These are phyloP conservation scores for Xylota sylvarum DNA, from an alignment of 2,888 invertebrate genomes.

Conservation along the genomic window DNA sequence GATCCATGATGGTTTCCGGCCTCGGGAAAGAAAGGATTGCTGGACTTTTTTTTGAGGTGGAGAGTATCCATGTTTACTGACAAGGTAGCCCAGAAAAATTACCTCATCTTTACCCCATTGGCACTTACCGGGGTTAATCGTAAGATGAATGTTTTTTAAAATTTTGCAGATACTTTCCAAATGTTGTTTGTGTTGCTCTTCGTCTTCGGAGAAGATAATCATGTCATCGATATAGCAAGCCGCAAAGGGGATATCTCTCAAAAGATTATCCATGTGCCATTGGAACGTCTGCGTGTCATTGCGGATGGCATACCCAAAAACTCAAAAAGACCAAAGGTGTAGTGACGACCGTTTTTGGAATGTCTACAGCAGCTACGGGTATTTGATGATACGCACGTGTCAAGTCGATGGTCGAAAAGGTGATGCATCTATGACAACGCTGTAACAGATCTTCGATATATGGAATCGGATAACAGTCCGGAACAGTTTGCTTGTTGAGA, in stretches of 20 bases:
- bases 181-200: neutral
- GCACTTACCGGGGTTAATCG: neutral
- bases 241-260: neutral
- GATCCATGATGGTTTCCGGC: too few relatives aligned
- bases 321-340: constrained; percentile 3
- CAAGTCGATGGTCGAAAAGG: constrained; percentile 4
- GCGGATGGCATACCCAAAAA: constrained; percentile 5
- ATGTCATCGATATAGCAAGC: constrained; percentile 1
- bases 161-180: neutral
- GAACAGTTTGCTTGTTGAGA: constrained; percentile 10
- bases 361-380: neutral
- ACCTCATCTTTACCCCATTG: too few relatives aligned
- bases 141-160: neutral
- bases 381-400: constrained; percentile 5
- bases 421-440: neutral
- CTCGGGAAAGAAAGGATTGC: too few relatives aligned
- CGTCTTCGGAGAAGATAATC: neutral
- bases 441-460: neutral
- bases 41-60: too few relatives aligned
- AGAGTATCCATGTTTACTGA: too few relatives aligned
- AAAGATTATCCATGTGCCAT: neutral
- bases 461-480: neutral
- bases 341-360: neutral
- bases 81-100: too few relatives aligned
- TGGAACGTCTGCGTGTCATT: constrained; percentile 20